These are phyloP conservation scores for Toxonevra muliebris DNA, from an alignment of 2,888 invertebrate species.

Conservation along the genomic window DNA sequence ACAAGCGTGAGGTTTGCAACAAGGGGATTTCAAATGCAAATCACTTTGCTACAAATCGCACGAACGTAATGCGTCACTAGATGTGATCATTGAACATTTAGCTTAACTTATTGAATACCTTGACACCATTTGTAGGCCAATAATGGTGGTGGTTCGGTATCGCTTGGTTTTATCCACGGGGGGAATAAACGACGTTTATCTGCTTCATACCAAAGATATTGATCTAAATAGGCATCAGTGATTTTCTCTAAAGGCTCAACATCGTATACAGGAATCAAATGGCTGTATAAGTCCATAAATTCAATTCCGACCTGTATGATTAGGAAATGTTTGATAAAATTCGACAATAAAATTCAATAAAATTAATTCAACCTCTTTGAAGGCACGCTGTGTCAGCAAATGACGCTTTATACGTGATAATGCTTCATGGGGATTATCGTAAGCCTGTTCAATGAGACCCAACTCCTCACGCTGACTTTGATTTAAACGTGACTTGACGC, in stretches of 20 bases:
- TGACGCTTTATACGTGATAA: conserved; percentile 99
- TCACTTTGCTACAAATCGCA: conserved; percentile 76
- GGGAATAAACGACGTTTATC: conserved; percentile 97
- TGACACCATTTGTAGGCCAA: conserved; percentile 99
- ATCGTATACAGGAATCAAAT: conserved; percentile 98
- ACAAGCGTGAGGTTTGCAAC: conserved; percentile 76
- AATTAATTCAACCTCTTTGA: conserved; percentile 81
- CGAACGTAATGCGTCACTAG: conserved; percentile 61
- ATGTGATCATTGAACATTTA: background rate
- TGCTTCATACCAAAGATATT: conserved; percentile 99
- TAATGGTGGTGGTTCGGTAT: conserved; percentile 94
- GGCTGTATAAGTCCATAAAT: conserved; percentile 99
- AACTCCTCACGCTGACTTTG: conserved; percentile 99
- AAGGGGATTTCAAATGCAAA: conserved; percentile 72
- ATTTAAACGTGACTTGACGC: conserved; percentile 96
- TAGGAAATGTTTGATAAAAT: background rate
- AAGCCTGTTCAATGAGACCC: conserved; percentile 98
- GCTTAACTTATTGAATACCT: conserved; percentile 68
- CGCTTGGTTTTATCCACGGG: conserved; percentile 99
- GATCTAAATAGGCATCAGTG: conserved; percentile 99
- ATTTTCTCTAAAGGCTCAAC: conserved; percentile 99
- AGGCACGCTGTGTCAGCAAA: conserved; percentile 95
- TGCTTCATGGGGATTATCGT: conserved; percentile 99
- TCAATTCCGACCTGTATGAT: conserved; percentile 88
- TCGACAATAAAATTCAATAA: too few relatives aligned